phyloP scores from a whole-genome alignment of 1,140 invertebrate species.

The Pseudomyrmex cubaensis region DNA sequence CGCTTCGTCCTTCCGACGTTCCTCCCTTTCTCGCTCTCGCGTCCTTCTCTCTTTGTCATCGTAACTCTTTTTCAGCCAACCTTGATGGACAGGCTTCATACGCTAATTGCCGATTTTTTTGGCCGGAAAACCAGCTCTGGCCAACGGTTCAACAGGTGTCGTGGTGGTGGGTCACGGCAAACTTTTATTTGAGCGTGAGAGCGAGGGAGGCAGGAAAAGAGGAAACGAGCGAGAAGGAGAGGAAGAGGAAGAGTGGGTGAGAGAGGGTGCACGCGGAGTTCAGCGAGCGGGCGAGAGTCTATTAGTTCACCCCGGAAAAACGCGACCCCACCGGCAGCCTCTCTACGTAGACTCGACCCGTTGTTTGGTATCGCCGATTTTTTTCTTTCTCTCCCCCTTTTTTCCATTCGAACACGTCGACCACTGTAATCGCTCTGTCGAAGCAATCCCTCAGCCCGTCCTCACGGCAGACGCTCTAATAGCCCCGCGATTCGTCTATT shows the following conservation, averaged over 20 bases:
- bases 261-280: conserved; percentile 71
- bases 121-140: conserved; percentile 71
- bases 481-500: conserved; percentile 66
- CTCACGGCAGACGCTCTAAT: conserved; percentile 73
- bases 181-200: conserved; percentile 84
- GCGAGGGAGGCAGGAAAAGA: conserved; percentile 67
- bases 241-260: conserved; percentile 61
- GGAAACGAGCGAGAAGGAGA: conserved; percentile 59
- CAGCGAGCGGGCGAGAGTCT: conserved; percentile 78
- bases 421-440: conserved; percentile 80
- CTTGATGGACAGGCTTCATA: conserved; percentile 83
- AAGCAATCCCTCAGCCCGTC: conserved; percentile 73
- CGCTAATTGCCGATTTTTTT: conserved; percentile 81
- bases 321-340: conserved; percentile 75
- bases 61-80: conserved; percentile 78
- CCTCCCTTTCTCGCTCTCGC: conserved; percentile 34
- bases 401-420: conserved; percentile 79
- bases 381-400: conserved; percentile 73
- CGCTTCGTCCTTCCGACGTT: conserved; percentile 33
- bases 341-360: conserved; percentile 71
- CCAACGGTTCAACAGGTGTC: conserved; percentile 84
- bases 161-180: conserved; percentile 80
- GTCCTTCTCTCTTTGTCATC: conserved; percentile 44
- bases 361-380: conserved; percentile 81
- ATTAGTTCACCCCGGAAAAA: conserved; percentile 83